Evolutionary conservation across 1,140 invertebrate genomes (phyloP), one percentile per base, ranked within the genome.

Genomic region (Halotydeus destructor): DNA sequence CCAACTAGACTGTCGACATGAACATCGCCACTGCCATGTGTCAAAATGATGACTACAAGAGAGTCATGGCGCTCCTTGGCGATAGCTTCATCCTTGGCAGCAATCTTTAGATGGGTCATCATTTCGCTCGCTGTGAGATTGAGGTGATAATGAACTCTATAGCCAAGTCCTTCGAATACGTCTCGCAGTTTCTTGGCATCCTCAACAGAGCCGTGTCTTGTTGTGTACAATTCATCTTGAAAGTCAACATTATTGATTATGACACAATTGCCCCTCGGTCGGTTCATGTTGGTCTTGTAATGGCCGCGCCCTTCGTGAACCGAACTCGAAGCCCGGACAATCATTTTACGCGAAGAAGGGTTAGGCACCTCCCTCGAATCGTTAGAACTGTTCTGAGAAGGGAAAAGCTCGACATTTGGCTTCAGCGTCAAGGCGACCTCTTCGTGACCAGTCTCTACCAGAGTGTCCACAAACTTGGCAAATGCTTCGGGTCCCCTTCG

Each of bases 181-280:
- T 28, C 8, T 22, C 12, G n/a, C 5, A 38, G 23, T 28, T 6
- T 38, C 5, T 25, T 6, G 5, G 37, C 8, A 23, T 38, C 37
- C 6, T 6, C 37, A 16, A 11, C 19, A 6, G 18, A 22, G 5
- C 37, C 37, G 5, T 27, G 9, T 25, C 37, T 38, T 23, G 8
- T 5, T 5, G 37, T 14, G 6, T 23, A 23, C 21, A 16, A 11
- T 6, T 27, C 5, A 5, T 5, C 21, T 27, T 38, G 11, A 21
- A 38, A 38, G 6, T 27, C 6, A 16, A 16, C 12, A 14, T 38
- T 38, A 25, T 38, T 21, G 9, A 38, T 25, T 5, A 38, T 38
- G 5, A 38, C 14, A 38, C 37, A 38, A 11, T 14, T 14, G 5
- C 37, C 37, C 22, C 37, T n/a, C 5, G 37, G 37, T 28, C 37